Conservation (phyloP, 2,797 vertebrate genomes). For the Leptodactylus fallax region DNA sequence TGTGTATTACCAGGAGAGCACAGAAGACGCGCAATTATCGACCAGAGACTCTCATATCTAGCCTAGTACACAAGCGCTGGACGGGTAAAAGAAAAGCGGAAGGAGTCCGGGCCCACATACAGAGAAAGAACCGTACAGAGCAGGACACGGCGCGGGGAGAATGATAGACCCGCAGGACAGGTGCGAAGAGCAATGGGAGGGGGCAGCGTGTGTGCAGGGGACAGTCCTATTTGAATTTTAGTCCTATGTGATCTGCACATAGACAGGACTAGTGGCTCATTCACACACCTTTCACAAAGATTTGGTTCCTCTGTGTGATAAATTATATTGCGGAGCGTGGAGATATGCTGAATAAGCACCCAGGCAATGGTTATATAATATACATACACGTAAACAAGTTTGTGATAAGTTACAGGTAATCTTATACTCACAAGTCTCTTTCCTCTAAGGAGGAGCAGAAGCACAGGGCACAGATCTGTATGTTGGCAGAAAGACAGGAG, state of each 20-base stretch:
- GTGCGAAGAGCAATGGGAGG: not conserved
- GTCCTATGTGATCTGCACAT: no score
- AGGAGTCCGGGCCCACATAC: constrained; percentile 18
- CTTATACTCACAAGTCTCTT: not conserved
- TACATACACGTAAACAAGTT: not conserved
- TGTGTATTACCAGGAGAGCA: constrained; percentile 28
- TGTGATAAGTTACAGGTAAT: not conserved
- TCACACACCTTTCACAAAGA: no score
- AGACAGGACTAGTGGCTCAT: no score
- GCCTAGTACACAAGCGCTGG: not conserved
- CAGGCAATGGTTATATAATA: no score
- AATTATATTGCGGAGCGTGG: no score
- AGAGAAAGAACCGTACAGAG: not conserved
- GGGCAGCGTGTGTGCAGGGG: no score
- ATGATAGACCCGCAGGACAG: constrained; percentile 63
- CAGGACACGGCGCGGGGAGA: constrained; percentile 52
- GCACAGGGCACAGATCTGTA: not conserved
- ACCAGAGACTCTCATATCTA: constrained; percentile 22
- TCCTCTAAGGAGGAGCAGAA: not conserved
- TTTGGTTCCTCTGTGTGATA: no score
- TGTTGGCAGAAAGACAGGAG: constrained; percentile 18
- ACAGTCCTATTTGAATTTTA: no score
- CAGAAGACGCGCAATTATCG: not conserved
- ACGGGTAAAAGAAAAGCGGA: not conserved
- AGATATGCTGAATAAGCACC: not conserved